Evolutionary conservation across 2,888 invertebrate genomes (phyloP), one percentile per base, ranked within the genome.

Genomic region (Cerastoderma edule): DNA sequence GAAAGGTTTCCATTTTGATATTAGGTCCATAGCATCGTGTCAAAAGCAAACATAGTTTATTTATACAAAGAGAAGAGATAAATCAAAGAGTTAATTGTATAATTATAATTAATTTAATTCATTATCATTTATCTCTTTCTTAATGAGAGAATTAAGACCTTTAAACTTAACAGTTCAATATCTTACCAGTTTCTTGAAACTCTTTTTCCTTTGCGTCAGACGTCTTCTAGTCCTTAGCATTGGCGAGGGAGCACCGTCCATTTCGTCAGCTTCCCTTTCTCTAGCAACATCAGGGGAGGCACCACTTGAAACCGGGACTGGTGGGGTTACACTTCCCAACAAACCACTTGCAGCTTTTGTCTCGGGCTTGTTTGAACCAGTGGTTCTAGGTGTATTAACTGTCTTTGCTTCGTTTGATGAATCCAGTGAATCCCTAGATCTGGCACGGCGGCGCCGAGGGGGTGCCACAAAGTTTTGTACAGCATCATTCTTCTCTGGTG

Each of bases 111-210:
- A n/a, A n/a, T n/a, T n/a, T n/a, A n/a, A n/a, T n/a, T n/a, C n/a
- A n/a, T n/a, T n/a, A n/a, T n/a, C n/a, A n/a, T n/a, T n/a, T n/a
- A n/a, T n/a, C n/a, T n/a, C n/a, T n/a, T n/a, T n/a, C n/a, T n/a
- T n/a, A n/a, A n/a, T n/a, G n/a, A n/a, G n/a, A n/a, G n/a, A n/a
- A n/a, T n/a, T n/a, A n/a, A n/a, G n/a, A n/a, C n/a, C n/a, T n/a
- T n/a, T n/a, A n/a, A n/a, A n/a, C n/a, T n/a, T n/a, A n/a, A n/a
- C n/a, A n/a, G n/a, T n/a, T n/a, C 8, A 22, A 48, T 16, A 35
- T 35, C 75, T 80, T 80, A 80, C 80, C 80, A 80, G 67, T 60
- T 27, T 65, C 71, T 71, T 80, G 46, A 80, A 75, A 71, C 72
- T 76, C 24, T 71, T 67, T n/a, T 60, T 33, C 28, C 73, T 53